Evolutionary conservation across 53 echinoderm and acorn worm species (phyloP).

Genomic region (Zoroaster sp.): DNA sequence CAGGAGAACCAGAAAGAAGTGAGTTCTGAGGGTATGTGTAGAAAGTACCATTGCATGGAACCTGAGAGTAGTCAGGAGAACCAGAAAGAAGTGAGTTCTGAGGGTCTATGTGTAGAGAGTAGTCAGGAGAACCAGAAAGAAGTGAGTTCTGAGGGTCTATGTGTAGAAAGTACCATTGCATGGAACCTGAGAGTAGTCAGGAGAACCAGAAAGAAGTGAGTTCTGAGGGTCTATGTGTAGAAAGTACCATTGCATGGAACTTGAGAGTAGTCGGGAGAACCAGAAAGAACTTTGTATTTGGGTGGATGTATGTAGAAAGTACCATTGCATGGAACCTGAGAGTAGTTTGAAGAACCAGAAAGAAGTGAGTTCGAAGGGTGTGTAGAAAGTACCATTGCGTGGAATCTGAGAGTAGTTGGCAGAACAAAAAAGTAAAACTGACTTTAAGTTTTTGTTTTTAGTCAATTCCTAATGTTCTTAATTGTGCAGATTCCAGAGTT

Average conservation of each 20-base stretch:
- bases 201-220: no score
- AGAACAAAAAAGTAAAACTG: no score
- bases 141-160: no score
- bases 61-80: not conserved
- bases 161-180: not conserved
- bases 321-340: not conserved
- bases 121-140: not conserved
- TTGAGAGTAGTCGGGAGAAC: no score
- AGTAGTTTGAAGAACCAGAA: not conserved
- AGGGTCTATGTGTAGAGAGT: no score
- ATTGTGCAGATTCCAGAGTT: not conserved
- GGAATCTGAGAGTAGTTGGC: no score
- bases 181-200: not conserved
- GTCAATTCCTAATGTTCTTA: no score
- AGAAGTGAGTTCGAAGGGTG: no score
- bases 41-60: not conserved
- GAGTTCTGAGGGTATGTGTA: not conserved
- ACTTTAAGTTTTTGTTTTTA: no score
- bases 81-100: not conserved
- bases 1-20: not conserved
- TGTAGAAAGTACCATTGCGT: no score
- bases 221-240: no score
- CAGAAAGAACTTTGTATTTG: not conserved
- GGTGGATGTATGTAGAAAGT: not conserved
- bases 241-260: no score